Base-by-base conservation (phyloP, 1,140 invertebrate genomes). In the Tetramorium simillimum region DNA sequence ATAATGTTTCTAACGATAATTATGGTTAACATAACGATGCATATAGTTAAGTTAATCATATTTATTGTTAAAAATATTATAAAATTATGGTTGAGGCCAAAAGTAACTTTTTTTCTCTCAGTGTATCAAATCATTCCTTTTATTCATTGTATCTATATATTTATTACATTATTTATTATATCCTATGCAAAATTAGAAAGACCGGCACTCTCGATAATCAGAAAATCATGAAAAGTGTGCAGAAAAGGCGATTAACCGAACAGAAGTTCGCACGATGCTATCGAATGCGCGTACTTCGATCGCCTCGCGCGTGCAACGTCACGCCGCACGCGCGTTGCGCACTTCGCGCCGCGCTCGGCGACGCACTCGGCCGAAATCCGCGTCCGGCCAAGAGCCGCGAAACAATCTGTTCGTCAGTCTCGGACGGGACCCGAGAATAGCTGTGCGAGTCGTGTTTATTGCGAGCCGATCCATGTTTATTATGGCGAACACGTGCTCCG, bases 351-450 rank as follows among this genome's bases (percentile, higher is more conserved):
- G 51, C 46, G 9, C 37, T n/a, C 49, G 10, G 4, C 46, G 56
- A 40, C 58, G 40, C 53, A 37, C 28, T 56, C 65, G 49, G n/a
- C 40, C 18, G 28, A 73, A 72, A 75, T 62, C n/a, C 33, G 14
- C 53, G n/a, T 21, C 69, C 5, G n/a, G 40, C 69, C 69, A 62
- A 49, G 75, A 62, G 49, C 75, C 80, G n/a, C 80, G 69, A 56
- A 72, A 75, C 80, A 75, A 84, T 84, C 28, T 46, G 43, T 33
- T 14, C 24, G 51, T 18, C 69, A 33, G 46, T n/a, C 12, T 65
- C 76, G n/a, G 76, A 60, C 9, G 9, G n/a, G 24, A n/a, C 1
- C 53, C 69, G 53, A 84, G 69, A 84, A 84, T 84, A 73, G 63
- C 49, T 21, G 58, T 40, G 53, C n/a, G 24, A 28, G 6, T 2